A percentile compares a stretch with the other conserved stretches of the same genome.
Conservation (phyloP, 2,797 vertebrate species). For the Danio tinwini region DNA sequence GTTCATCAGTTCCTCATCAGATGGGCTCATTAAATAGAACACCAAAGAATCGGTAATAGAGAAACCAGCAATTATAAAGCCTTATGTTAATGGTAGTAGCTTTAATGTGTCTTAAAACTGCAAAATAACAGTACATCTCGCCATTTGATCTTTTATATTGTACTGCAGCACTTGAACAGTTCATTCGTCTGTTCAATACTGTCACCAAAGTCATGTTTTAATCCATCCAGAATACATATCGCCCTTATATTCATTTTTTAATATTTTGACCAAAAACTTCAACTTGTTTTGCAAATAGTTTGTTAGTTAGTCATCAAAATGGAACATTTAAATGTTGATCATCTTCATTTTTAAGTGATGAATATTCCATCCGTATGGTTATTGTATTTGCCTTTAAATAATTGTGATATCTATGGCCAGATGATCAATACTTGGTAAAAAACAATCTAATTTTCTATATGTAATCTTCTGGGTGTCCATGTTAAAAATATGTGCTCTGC, state of each 20-base stretch:
- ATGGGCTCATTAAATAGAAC: not conserved
- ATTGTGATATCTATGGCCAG: not conserved
- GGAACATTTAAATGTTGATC: not conserved
- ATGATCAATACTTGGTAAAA: not conserved
- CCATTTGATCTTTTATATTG: not conserved
- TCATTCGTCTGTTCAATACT: not conserved
- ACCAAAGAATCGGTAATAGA: slow-evolving; percentile 13
- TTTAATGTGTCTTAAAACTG: slow-evolving; percentile 1
- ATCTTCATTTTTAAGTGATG: not conserved
- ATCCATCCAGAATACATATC: not conserved
- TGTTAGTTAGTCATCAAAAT: not conserved
- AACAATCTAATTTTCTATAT: slow-evolving; percentile 1
- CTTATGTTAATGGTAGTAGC: not conserved
- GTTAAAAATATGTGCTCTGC: not conserved
- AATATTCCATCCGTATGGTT: not conserved
- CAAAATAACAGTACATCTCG: slow-evolving; percentile 3
- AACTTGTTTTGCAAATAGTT: not conserved
- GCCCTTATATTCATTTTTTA: not conserved
- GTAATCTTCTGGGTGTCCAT: not conserved
- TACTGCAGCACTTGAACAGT: not conserved
- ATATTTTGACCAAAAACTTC: not conserved
- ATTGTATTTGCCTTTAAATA: not conserved
- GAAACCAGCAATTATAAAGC: not conserved
- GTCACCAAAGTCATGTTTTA: not conserved
- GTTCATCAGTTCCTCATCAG: not conserved